These are phyloP conservation scores for Watersipora subatra DNA, from an alignment of 1,140 invertebrate species.

Conservation along the genomic window DNA sequence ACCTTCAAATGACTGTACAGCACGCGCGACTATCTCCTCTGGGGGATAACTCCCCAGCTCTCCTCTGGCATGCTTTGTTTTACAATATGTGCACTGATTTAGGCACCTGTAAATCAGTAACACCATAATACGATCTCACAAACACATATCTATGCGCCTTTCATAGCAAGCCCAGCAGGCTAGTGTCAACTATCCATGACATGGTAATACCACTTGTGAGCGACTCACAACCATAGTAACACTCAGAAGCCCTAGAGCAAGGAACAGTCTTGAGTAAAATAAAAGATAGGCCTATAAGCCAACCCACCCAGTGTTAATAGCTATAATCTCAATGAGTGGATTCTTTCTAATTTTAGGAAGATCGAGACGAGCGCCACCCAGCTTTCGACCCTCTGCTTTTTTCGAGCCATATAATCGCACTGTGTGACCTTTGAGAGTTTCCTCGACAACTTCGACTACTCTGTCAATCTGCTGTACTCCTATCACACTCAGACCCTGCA, in stretches of 20 bases:
- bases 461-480: slow-evolving; percentile 95
- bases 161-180: too few species aligned
- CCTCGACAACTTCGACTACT: slow-evolving; percentile 96
- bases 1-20: slow-evolving; percentile 56
- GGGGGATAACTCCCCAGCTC: slow-evolving; percentile 84
- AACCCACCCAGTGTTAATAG: slow-evolving; percentile 74
- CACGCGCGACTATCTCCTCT: slow-evolving; percentile 45
- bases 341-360: slow-evolving; percentile 90
- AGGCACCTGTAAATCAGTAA: slow-evolving; percentile 55
- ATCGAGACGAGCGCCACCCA: slow-evolving; percentile 67
- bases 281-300: too few species aligned
- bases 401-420: slow-evolving; percentile 64
- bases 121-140: background rate
- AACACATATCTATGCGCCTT: too few species aligned
- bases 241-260: too few species aligned
- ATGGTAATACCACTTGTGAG: background rate
- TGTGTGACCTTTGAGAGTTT: slow-evolving; percentile 78
- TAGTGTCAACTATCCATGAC: background rate
- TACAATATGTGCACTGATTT: slow-evolving; percentile 97
- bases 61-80: slow-evolving; percentile 92
- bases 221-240: slow-evolving; percentile 1
- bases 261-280: too few species aligned
- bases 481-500: slow-evolving; percentile 74
- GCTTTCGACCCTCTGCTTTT: slow-evolving; percentile 66
- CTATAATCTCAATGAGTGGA: slow-evolving; percentile 90